Conservation (phyloP, 2,888 invertebrate genomes). For the Phyllotreta striolata region DNA sequence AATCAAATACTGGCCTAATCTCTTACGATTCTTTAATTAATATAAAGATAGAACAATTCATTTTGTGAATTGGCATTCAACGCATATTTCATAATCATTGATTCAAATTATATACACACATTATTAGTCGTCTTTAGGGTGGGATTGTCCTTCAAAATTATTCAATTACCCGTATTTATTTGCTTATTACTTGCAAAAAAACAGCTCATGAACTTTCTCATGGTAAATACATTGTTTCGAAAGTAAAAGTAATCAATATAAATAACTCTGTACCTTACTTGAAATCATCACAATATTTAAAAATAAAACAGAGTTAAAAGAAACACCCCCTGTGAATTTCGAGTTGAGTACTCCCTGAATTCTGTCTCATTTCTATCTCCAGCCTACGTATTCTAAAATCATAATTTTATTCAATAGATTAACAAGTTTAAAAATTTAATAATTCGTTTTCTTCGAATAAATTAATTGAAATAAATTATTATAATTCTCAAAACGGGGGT, state of each 20-base stretch:
- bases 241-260: constrained; percentile 38
- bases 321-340: constrained; percentile 1
- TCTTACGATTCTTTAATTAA: constrained; percentile 12
- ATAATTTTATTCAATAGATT: background rate
- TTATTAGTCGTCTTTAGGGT: background rate
- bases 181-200: constrained; percentile 20
- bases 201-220: constrained; percentile 35
- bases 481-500: background rate
- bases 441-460: background rate
- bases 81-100: background rate
- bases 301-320: constrained; percentile 26
- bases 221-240: constrained; percentile 11
- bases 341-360: too few relatives aligned
- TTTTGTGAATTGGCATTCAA: too few relatives aligned
- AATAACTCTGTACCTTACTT: constrained; percentile 39
- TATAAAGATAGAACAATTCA: constrained; percentile 7
- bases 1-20: constrained; percentile 25
- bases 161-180: constrained; percentile 13
- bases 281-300: constrained; percentile 40
- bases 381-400: too few relatives aligned
- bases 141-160: constrained; percentile 6
- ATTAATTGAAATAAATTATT: too few relatives aligned
- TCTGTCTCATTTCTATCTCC: too few relatives aligned
- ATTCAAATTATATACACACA: background rate
- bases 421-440: background rate